Conservation (phyloP, 2,888 invertebrate genomes). For the Tipula confusa region DNA sequence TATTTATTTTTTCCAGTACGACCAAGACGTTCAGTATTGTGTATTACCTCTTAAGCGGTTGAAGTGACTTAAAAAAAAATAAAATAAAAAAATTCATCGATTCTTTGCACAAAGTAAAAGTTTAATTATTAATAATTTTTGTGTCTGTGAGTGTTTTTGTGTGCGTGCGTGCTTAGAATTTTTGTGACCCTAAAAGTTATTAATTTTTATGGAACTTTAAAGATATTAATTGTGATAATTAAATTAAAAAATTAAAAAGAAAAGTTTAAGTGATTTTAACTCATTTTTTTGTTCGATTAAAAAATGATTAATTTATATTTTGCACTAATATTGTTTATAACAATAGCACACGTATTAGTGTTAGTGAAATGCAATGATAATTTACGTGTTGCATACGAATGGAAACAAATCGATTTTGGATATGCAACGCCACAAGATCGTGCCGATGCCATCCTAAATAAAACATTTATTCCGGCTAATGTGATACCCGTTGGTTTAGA, state of each 20-base stretch:
- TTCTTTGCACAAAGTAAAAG: constrained; percentile 8
- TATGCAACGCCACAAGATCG: constrained; percentile 57
- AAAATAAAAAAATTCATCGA: background rate
- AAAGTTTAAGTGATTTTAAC: background rate
- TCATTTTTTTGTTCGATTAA: background rate
- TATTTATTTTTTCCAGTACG: no score
- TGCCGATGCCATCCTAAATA: constrained; percentile 56
- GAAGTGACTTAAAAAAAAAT: background rate
- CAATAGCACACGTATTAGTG: background rate
- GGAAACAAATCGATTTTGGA: constrained; percentile 69
- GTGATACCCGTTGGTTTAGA: constrained; percentile 72
- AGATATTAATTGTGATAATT: background rate
- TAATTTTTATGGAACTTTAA: background rate
- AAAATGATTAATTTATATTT: background rate
- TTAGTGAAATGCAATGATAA: constrained; percentile 55
- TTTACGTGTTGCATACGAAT: constrained; percentile 64
- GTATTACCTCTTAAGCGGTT: background rate
- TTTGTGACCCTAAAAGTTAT: background rate
- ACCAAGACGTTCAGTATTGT: background rate
- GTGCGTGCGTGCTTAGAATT: background rate
- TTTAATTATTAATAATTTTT: background rate
- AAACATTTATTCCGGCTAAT: constrained; percentile 63
- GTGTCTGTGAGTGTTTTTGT: background rate
- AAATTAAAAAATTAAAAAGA: background rate
- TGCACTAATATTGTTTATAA: background rate